phyloP scores from a whole-genome alignment of 2,113 vertebrate genomes.

The Ceyx cyanopectus region DNA sequence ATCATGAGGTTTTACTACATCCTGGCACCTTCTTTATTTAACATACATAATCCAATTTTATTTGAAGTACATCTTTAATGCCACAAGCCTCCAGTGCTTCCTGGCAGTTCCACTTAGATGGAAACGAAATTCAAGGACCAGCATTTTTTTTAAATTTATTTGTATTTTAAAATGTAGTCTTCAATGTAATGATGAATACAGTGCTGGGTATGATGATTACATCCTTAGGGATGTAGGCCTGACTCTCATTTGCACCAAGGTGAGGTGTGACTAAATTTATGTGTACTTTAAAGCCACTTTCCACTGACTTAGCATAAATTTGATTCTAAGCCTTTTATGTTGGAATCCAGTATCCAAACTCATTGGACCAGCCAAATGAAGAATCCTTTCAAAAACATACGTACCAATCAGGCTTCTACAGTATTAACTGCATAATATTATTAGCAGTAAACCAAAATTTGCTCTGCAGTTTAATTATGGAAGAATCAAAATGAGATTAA shows the following conservation, averaged over 20 bases:
- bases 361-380: not conserved
- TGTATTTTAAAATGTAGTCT: not conserved
- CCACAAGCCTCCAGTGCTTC: not conserved
- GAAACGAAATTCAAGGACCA: constrained; percentile 31
- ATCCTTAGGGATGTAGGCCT: not conserved
- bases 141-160: not conserved
- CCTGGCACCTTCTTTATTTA: constrained; percentile 34
- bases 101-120: constrained; percentile 34
- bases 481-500: not conserved
- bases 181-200: not conserved
- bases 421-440: not conserved
- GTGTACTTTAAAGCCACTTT: constrained; percentile 22
- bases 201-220: not conserved
- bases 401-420: not conserved
- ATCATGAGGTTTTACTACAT: not conserved
- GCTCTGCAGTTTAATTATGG: not conserved
- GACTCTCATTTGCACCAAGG: constrained; percentile 13
- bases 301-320: constrained; percentile 17
- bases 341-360: not conserved
- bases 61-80: constrained; percentile 28
- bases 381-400: not conserved
- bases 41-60: constrained; percentile 34
- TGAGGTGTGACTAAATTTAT: constrained; percentile 49
- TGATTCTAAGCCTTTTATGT: not conserved
- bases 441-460: not conserved